Conservation (phyloP, 2,888 invertebrate species). For the Aplocera efformata region DNA sequence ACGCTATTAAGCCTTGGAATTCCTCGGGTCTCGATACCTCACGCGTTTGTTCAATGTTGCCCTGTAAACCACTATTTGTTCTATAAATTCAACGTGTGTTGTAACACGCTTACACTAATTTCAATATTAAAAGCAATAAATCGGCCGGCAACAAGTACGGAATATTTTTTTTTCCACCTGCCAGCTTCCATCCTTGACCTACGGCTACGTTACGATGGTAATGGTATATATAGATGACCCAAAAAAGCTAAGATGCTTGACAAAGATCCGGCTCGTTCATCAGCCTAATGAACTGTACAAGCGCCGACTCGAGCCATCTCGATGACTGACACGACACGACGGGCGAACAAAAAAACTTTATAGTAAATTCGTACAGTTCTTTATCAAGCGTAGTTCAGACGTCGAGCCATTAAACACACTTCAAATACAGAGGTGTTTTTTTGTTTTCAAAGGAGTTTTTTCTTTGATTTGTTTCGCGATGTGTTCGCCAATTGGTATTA, state of each 20-base stretch:
- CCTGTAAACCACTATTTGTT: too few species aligned
- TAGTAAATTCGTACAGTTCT: too few species aligned
- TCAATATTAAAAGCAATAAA: slow-evolving; percentile 10
- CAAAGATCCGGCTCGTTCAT: slow-evolving; percentile 15
- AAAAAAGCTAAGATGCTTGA: slow-evolving; percentile 16
- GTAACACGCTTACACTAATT: background rate
- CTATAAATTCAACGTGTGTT: too few species aligned
- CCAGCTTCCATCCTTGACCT: slow-evolving; percentile 26
- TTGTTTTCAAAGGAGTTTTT: too few species aligned
- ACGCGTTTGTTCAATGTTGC: too few species aligned
- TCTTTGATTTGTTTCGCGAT: too few species aligned
- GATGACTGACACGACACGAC: background rate
- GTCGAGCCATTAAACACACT: too few species aligned
- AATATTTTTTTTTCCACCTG: slow-evolving; percentile 21
- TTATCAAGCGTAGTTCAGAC: too few species aligned
- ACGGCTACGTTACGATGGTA: slow-evolving; percentile 15
- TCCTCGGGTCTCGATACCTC: slow-evolving; percentile 9
- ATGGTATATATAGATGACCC: slow-evolving; percentile 19
- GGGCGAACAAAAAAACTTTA: too few species aligned
- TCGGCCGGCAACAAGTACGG: slow-evolving; percentile 11
- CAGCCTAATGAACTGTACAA: slow-evolving; percentile 16
- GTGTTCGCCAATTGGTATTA: too few species aligned
- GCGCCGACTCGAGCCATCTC: slow-evolving; percentile 4
- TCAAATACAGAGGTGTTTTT: too few species aligned
- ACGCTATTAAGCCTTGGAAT: slow-evolving; percentile 8